Percentiles rank a stretch among this genome's conserved stretches.
Evolutionary conservation across 2,888 invertebrate species (phyloP).

Genomic region (Matsumyia berberina): DNA sequence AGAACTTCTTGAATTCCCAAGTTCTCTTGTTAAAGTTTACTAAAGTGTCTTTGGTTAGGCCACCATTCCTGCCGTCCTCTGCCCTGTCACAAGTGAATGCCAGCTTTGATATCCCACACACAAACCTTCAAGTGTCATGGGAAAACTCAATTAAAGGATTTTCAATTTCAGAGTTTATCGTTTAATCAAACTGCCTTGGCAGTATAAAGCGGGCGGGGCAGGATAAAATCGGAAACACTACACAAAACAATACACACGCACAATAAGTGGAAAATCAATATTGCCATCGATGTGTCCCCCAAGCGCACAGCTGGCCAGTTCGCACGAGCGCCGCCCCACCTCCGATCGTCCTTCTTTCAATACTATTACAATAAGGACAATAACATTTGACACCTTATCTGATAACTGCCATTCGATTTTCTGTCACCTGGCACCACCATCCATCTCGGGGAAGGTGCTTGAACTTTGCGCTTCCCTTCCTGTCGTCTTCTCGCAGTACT

Average conservation of each 20-base stretch:
- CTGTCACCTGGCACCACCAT: conserved; percentile 34
- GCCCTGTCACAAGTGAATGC: background rate
- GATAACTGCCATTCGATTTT: conserved; percentile 59
- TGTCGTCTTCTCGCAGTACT: background rate
- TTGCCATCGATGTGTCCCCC: conserved; percentile 40
- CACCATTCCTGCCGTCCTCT: background rate
- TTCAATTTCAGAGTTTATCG: conserved; percentile 64
- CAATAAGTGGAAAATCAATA: conserved; percentile 61
- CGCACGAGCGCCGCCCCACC: background rate
- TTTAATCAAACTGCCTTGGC: conserved; percentile 35
- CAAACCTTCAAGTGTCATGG: conserved; percentile 41
- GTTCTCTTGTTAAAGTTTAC: background rate
- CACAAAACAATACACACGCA: conserved; percentile 1
- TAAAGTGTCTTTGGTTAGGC: background rate
- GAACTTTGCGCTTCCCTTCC: conserved; percentile 28
- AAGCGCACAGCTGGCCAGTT: conserved; percentile 17
- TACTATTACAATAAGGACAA: conserved; percentile 50
- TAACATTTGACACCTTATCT: conserved; percentile 64
- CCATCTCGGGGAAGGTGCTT: conserved; percentile 24
- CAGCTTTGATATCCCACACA: conserved; percentile 9
- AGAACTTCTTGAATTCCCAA: background rate
- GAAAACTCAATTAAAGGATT: conserved; percentile 71
- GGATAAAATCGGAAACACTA: conserved; percentile 40
- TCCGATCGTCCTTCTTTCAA: too few relatives aligned
- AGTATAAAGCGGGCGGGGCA: background rate